Evolutionary conservation across 2,113 vertebrate species (phyloP), one percentile per base, ranked within the genome.

Genomic region (Chunga burmeisteri): DNA sequence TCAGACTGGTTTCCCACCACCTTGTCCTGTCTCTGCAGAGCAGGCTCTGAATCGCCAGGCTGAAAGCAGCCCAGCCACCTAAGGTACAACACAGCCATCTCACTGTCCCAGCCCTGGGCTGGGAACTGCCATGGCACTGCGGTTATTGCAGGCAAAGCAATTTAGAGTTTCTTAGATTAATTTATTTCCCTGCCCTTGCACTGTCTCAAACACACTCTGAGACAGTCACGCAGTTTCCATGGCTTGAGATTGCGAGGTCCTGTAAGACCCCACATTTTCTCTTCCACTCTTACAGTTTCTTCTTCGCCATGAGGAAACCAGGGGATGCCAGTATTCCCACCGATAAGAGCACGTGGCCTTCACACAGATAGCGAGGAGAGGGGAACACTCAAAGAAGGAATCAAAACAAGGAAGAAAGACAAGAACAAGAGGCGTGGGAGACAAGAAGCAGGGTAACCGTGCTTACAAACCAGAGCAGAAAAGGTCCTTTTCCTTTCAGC

Each of bases 231-330:
- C 17, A 42, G 27, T 18, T 87, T 21, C 53, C 49, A 56, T 1
- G 0, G 47, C 44, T 72, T 40, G 67, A 30, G 63, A 58, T 0
- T 52, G 29, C 0, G 0, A 92, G 34, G 30, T 55, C 80, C 81
- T 72, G 52, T 46, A 80, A 88, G 65, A 87, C 29, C 26, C 11
- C 56, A 49, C 7, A 11, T 32, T 42, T 72, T 65, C 73, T 67
- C 42, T 73, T 88, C 40, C 40, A 20, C 61, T 93, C 70, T 73
- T 53, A 27, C 23, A 67, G 38, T 18, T 80, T 74, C 88, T 36
- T 61, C 67, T 67, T 29, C 11, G 0, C 8, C 26, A 30, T 3
- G 16, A 82, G 49, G 50, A 83, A 71, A 46, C 19, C 68, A 81
- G 56, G 11, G 22, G 27, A 46, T 5, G 2, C 3, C 65, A 4